A percentile compares a stretch with the other conserved stretches of the same genome.
These are phyloP conservation scores for Ascidia mentula DNA, from an alignment of 23 tunicate species.

Conservation along the genomic window DNA sequence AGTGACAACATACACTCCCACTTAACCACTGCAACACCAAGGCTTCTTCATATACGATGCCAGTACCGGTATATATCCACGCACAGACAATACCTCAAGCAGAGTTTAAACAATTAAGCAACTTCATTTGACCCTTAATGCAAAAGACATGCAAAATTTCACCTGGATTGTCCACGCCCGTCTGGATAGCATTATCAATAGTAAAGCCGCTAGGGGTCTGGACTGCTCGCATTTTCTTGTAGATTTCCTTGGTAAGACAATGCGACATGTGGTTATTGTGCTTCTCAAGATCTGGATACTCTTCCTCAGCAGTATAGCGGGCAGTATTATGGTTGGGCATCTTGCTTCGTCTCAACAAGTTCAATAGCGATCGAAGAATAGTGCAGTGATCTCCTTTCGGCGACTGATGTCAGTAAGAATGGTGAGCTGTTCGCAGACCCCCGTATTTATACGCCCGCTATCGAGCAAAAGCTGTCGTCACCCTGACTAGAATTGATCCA, in stretches of 20 bases:
- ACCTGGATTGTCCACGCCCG: slow-evolving; percentile 95
- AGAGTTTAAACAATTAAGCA: no score
- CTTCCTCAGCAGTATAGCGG: slow-evolving; percentile 79
- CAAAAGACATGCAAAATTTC: no score
- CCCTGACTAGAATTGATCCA: neutral
- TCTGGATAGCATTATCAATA: slow-evolving; percentile 88
- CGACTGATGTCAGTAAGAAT: slow-evolving; percentile 8
- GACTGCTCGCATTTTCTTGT: slow-evolving; percentile 61
- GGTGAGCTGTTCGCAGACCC: neutral
- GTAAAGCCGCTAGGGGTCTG: slow-evolving; percentile 87
- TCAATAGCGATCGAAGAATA: neutral
- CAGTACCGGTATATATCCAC: no score
- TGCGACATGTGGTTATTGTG: slow-evolving; percentile 86
- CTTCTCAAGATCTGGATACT: slow-evolving; percentile 73
- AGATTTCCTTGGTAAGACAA: slow-evolving; percentile 60
- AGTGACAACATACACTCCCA: no score
- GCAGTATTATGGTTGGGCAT: slow-evolving; percentile 81
- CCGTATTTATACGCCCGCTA: slow-evolving; percentile 3
- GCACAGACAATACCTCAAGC: no score
- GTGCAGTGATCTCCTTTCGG: slow-evolving; percentile 9
- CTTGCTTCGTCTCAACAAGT: slow-evolving; percentile 1
- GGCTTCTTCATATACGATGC: no score
- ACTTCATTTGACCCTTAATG: no score
- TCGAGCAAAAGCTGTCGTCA: neutral
- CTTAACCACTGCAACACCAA: no score